phyloP scores from a whole-genome alignment of 2,797 vertebrate species.

The Clarias fuscus region DNA sequence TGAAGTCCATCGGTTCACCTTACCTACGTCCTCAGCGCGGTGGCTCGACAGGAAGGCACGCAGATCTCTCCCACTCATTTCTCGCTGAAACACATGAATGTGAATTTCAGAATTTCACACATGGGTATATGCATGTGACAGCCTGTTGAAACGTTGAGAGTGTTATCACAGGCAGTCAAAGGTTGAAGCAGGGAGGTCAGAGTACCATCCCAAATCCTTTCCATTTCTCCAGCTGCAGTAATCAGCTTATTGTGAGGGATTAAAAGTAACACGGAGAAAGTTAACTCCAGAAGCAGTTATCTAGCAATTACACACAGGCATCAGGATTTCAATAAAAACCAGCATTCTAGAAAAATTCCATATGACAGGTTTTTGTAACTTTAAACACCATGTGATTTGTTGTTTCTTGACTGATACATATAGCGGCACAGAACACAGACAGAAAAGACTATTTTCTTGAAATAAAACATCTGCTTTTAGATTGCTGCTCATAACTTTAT shows the following conservation, averaged over 20 bases:
- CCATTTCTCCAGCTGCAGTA: conserved; percentile 26
- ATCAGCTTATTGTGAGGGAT: conserved; percentile 48
- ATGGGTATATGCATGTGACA: background rate
- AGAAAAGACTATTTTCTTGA: conserved; percentile 2
- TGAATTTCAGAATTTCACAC: conserved; percentile 20
- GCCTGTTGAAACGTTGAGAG: conserved; percentile 28
- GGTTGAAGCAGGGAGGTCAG: conserved; percentile 34
- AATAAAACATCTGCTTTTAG: background rate
- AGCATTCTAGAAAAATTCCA: background rate
- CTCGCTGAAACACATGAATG: conserved; percentile 42
- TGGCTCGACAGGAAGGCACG: conserved; percentile 61
- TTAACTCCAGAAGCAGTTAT: conserved; percentile 39
- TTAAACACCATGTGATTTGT: background rate
- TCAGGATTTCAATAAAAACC: conserved; percentile 20
- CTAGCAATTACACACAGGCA: conserved; percentile 34
- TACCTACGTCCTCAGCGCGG: conserved; percentile 74
- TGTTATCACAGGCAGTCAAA: conserved; percentile 7
- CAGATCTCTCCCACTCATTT: conserved; percentile 69
- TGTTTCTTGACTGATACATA: conserved; percentile 19
- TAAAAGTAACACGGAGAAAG: conserved; percentile 45
- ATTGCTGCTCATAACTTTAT: background rate
- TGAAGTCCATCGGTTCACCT: conserved; percentile 28
- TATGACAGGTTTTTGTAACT: background rate
- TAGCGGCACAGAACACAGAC: background rate
- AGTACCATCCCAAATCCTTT: conserved; percentile 29